Evolutionary conservation across 2,888 invertebrate genomes (phyloP), one percentile per base, ranked within the genome.

Genomic region (Drosophila austrosaltans): DNA sequence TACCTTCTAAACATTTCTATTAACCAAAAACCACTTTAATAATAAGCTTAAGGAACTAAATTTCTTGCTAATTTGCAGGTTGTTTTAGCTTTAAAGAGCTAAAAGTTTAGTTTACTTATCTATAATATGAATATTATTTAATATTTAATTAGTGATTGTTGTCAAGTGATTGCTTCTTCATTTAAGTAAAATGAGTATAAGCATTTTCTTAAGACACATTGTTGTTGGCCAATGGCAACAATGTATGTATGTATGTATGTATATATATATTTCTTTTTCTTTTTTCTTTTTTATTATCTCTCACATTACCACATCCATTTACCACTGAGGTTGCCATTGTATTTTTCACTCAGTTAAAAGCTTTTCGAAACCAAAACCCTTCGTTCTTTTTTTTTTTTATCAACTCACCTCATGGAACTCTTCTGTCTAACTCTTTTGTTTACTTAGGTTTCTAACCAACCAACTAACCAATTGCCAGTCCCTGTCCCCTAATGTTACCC

Each of bases 381-480:
- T 10, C 65, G 16, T 16, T 16, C 16, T 16, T 16, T 16, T 16
- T 16, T 16, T 16, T 66, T 76, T 76, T 77, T 69, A 79, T 71
- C 68, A 80, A 70, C 63, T 70, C 53, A 69, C 63, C 77, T 66
- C 78, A 30, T 61, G 63, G 65, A 61, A 39, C 72, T 67, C 66
- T 76, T 56, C 53, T 67, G 63, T 53, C 57, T 71, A 78, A 81
- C 76, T 81, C 78, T 78, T 78, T 78, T 78, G 78, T 78, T 78
- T 78, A 81, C 81, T 78, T 75, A 57, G 78, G 66, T 75, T 74
- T 80, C 80, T 77, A 42, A 42, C 65, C 54, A 57, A 62, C 53
- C 76, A 42, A 42, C 65, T 53, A 56, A 62, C 53, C 53, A 36
- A 10, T 48, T 48, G 48, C 48, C 39, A 7, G 10, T 25, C 32